These are phyloP conservation scores for honey bee (Apis mellifera) DNA, from an alignment of 1,140 invertebrate genomes.

Conservation along the genomic window DNA sequence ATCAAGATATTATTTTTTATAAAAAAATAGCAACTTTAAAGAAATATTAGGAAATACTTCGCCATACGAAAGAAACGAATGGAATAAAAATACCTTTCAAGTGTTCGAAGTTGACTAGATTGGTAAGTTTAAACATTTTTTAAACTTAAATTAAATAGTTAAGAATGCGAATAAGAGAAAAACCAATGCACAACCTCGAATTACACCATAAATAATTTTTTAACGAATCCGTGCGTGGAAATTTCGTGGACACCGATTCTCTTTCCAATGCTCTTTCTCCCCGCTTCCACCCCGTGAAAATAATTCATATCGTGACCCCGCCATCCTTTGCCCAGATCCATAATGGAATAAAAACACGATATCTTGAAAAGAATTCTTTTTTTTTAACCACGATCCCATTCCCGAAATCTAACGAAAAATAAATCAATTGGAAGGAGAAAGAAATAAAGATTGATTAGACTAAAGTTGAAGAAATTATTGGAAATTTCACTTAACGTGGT, in stretches of 20 bases:
- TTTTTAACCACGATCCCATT: not conserved
- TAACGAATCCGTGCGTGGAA: not conserved
- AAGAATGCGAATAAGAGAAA: not conserved
- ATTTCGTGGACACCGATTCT: not conserved
- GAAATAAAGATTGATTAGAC: not conserved
- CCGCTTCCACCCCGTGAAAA: slow-evolving; percentile 2
- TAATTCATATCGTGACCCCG: not conserved
- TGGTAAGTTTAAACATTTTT: not conserved
- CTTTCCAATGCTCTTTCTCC: slow-evolving; percentile 14
- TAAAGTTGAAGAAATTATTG: not conserved
- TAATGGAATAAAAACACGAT: slow-evolving; percentile 26
- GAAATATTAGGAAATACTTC: no score
- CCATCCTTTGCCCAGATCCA: not conserved
- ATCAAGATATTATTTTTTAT: no score
- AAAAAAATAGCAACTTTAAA: no score
- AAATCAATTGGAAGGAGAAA: not conserved
- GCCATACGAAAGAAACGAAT: no score
- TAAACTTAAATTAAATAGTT: not conserved
- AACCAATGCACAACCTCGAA: not conserved
- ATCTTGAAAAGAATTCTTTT: not conserved
- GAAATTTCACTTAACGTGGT: not conserved
- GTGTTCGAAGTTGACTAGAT: no score
- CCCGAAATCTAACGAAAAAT: not conserved
- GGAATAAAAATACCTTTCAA: no score
- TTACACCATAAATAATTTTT: not conserved